phyloP scores from a whole-genome alignment of 2,113 vertebrate genomes.

The Hippocampus abdominalis region DNA sequence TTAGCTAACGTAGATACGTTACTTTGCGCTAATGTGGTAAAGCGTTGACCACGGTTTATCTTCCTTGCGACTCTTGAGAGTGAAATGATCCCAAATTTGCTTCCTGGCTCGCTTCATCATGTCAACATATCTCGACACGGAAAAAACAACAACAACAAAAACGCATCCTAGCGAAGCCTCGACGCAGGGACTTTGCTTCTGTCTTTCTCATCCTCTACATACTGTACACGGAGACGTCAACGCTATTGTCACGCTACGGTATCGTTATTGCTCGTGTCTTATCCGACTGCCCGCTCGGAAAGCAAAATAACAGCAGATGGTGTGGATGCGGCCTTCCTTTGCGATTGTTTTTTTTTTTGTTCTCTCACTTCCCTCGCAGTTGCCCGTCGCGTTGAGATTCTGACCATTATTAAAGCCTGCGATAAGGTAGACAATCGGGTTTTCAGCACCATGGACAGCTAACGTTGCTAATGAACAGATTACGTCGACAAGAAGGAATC shows the following conservation, averaged over 20 bases:
- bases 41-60: too few species aligned
- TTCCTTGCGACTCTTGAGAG: too few species aligned
- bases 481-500: background rate
- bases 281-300: background rate
- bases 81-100: too few species aligned
- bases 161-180: too few species aligned
- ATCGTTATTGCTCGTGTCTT: background rate
- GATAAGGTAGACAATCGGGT: background rate
- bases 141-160: too few species aligned
- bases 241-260: background rate
- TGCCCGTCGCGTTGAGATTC: background rate
- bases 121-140: too few species aligned
- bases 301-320: background rate
- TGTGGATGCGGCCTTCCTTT: background rate
- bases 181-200: too few species aligned
- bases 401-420: background rate
- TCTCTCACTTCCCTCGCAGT: background rate
- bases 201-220: too few species aligned
- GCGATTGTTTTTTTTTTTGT: background rate
- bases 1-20: too few species aligned
- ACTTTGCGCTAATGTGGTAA: too few species aligned
- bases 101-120: too few species aligned
- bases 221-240: too few species aligned
- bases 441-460: constrained; percentile 43
- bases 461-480: constrained; percentile 5